Base-by-base conservation (phyloP, 2,797 vertebrate genomes). In the Sarcoramphus papa region DNA sequence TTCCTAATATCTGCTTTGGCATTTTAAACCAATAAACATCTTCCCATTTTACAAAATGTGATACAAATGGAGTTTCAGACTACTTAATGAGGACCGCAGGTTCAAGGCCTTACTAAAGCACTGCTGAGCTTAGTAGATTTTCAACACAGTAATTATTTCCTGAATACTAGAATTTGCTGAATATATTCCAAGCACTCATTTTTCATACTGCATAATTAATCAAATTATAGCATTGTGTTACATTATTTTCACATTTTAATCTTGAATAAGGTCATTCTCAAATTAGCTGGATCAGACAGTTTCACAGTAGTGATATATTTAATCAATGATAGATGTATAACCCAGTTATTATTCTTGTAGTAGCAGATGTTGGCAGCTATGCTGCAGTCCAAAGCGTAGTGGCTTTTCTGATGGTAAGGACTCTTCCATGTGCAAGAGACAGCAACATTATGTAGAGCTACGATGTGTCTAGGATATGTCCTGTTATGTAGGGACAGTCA, bases 201-300 rank as follows among this genome's bases (percentile, higher is more conserved):
- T 94, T 88, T 95, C 85, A 91, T 69, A 57, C 64, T 85, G 78
- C 68, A 75, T 88, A 94, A 97, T 96, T 95, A 91, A 96, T 94
- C 85, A 97, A 94, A 96, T 91, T 79, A 92, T 75, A 85, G 53
- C 82, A 91, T 62, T 94, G 91, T 94, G 84, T 96, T 93, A 87
- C 41, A 94, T 88, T 96, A 83, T 94, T 94, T 95, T 88, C 64
- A 92, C 63, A 92, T 96, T 93, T 94, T 83, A 90, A 73, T 94
- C 75, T 92, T 84, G 69, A 94, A 27, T 72, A 92, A 94, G 75
- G 84, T 91, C 82, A 91, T 85, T 95, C 78, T 85, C 72, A 93
- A 87, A 95, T 93, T 81, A 92, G 75, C 72, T 90, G 75, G 68
- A 83, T 91, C 50, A 82, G 67, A 56, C 15, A 69, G 45, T 60